phyloP scores from a whole-genome alignment of 2,797 vertebrate genomes.

The Danio albolineatus region DNA sequence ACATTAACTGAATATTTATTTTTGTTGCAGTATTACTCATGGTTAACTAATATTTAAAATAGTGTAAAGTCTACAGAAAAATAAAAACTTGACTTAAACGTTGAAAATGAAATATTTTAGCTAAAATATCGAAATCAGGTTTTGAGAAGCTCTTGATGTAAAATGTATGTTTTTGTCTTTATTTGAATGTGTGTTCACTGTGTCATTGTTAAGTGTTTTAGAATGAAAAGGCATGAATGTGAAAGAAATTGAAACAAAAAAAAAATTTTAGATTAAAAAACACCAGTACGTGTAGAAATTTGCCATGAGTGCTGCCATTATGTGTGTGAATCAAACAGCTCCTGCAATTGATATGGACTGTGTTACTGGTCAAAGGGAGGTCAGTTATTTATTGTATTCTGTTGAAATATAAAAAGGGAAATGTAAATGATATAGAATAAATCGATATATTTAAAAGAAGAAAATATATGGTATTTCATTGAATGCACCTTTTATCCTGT shows the following conservation, averaged over 20 bases:
- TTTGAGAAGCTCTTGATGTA: conserved; percentile 80
- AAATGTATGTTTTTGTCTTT: conserved; percentile 77
- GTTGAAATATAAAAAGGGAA: conserved; percentile 32
- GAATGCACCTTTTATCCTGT: conserved; percentile 12
- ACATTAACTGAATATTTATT: conserved; percentile 96
- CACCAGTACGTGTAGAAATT: conserved; percentile 16
- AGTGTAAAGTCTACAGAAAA: conserved; percentile 82
- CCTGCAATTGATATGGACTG: conserved; percentile 21
- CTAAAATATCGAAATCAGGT: conserved; percentile 81
- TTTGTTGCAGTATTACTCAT: conserved; percentile 88
- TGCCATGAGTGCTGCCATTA: conserved; percentile 43
- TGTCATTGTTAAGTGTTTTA: conserved; percentile 58
- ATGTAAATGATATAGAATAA: neutral
- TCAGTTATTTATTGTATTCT: conserved; percentile 16
- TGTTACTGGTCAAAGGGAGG: conserved; percentile 18
- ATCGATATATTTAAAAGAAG: conserved; percentile 31
- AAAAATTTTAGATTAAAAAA: conserved; percentile 39
- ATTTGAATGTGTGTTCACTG: conserved; percentile 68
- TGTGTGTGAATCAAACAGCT: conserved; percentile 42
- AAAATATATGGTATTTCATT: neutral
- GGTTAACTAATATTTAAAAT: conserved; percentile 78
- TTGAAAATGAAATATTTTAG: conserved; percentile 73
- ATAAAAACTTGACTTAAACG: conserved; percentile 71
- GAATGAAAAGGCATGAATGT: conserved; percentile 49
- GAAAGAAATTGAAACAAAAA: conserved; percentile 25